Conservation (phyloP, 2,797 vertebrate species). For the Diglossa cyanea region DNA sequence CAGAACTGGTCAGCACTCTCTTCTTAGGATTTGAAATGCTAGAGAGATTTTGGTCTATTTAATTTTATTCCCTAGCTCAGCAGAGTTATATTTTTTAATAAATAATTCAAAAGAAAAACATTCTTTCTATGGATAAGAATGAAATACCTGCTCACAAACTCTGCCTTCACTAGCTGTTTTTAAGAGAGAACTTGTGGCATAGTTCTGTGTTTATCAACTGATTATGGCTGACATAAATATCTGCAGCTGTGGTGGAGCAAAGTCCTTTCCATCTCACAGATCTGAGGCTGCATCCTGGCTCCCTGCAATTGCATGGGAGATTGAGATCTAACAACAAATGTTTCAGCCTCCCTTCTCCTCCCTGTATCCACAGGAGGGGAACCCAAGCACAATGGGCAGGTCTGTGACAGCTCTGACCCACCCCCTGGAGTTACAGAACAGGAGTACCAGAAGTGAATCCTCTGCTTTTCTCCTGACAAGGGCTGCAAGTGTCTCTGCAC, state of each 20-base stretch:
- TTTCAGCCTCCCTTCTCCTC: background rate
- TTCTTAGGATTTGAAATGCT: background rate
- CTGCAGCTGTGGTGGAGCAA: background rate
- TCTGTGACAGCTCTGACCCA: background rate
- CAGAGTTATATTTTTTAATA: background rate
- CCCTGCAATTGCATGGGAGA: background rate
- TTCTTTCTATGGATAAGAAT: background rate
- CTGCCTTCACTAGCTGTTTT: background rate
- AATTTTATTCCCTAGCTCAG: background rate
- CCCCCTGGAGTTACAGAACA: background rate
- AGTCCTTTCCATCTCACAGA: background rate
- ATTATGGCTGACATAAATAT: background rate
- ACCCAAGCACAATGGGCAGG: background rate
- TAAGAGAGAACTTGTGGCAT: background rate
- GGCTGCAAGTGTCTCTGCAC: background rate
- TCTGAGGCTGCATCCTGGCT: background rate
- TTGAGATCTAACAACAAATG: background rate
- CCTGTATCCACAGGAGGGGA: background rate
- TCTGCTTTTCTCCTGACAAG: background rate
- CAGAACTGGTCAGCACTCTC: background rate
- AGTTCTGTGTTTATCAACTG: background rate
- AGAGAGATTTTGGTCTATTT: background rate
- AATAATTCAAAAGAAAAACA: background rate
- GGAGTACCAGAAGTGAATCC: background rate
- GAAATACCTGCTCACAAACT: background rate